These are phyloP conservation scores for Mya arenaria DNA, from an alignment of 1,140 invertebrate species.

Conservation along the genomic window DNA sequence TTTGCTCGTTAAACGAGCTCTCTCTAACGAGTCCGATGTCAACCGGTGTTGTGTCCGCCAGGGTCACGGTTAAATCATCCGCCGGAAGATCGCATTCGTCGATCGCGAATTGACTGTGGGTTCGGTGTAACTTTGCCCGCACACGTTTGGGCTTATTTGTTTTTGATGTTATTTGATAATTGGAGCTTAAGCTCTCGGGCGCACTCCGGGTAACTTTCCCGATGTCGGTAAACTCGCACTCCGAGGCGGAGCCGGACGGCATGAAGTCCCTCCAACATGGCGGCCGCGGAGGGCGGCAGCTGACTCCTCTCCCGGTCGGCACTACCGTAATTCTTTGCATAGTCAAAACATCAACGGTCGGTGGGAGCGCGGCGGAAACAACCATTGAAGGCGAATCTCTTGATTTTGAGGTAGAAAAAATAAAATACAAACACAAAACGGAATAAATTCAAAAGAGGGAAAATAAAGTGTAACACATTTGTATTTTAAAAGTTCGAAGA, in stretches of 20 bases:
- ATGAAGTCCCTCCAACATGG: constrained; percentile 67
- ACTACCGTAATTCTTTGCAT: constrained; percentile 59
- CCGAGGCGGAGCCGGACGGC: background rate
- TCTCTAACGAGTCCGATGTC: constrained; percentile 66
- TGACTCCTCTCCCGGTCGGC: constrained; percentile 35
- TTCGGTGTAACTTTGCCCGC: constrained; percentile 75
- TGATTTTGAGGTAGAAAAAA: too few species aligned
- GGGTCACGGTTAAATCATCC: constrained; percentile 66
- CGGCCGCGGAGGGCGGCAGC: constrained; percentile 62
- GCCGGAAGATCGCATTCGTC: constrained; percentile 73
- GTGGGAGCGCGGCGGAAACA: background rate
- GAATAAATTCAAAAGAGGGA: too few species aligned
- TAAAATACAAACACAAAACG: too few species aligned
- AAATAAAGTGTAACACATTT: too few species aligned
- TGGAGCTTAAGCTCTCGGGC: constrained; percentile 44
- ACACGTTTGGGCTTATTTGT: constrained; percentile 66
- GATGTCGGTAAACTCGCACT: constrained; percentile 54
- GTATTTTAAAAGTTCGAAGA: too few species aligned
- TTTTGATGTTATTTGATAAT: constrained; percentile 23
- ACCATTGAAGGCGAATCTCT: constrained; percentile 39
- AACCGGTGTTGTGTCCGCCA: constrained; percentile 72
- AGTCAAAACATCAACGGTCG: constrained; percentile 22
- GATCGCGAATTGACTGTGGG: constrained; percentile 75
- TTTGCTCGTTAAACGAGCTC: constrained; percentile 61
- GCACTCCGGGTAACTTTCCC: constrained; percentile 46